Conservation (phyloP, 53 echinoderm and acorn worm genomes). For the Holothuria leucospilota region DNA sequence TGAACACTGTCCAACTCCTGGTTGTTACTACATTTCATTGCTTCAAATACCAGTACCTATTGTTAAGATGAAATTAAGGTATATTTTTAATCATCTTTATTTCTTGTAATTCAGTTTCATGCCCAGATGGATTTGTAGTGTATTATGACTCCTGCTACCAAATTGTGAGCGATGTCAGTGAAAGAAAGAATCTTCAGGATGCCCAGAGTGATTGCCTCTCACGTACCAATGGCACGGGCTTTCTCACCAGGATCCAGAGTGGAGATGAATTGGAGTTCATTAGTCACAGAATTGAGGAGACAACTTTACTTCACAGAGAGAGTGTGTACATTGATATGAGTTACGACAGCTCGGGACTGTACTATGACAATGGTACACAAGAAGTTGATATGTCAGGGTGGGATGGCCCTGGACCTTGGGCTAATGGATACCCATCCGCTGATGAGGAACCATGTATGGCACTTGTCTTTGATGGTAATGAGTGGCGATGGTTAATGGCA, state of each 20-base stretch:
- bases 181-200: slow-evolving; percentile 32
- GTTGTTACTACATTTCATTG: too few species aligned
- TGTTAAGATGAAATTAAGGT: too few species aligned
- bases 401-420: slow-evolving; percentile 55
- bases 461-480: slow-evolving; percentile 58
- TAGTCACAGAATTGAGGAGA: slow-evolving; percentile 65
- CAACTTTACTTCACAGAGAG: slow-evolving; percentile 6
- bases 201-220: slow-evolving; percentile 55
- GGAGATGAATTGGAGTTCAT: slow-evolving; percentile 61
- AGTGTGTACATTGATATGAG: slow-evolving; percentile 60
- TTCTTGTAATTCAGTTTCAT: slow-evolving; percentile 56
- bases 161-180: slow-evolving; percentile 23
- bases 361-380: slow-evolving; percentile 51
- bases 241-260: slow-evolving; percentile 63
- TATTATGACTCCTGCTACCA: slow-evolving; percentile 69
- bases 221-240: slow-evolving; percentile 62
- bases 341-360: slow-evolving; percentile 23
- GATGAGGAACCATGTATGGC: slow-evolving; percentile 53
- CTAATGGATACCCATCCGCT: slow-evolving; percentile 57
- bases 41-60: too few species aligned
- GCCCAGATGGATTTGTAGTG: slow-evolving; percentile 59
- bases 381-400: slow-evolving; percentile 55
- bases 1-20: too few species aligned
- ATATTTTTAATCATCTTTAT: not conserved
- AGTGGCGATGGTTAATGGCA: slow-evolving; percentile 66